These are phyloP conservation scores for Anhinga rufa DNA, from an alignment of 2,113 vertebrate species.

Conservation along the genomic window DNA sequence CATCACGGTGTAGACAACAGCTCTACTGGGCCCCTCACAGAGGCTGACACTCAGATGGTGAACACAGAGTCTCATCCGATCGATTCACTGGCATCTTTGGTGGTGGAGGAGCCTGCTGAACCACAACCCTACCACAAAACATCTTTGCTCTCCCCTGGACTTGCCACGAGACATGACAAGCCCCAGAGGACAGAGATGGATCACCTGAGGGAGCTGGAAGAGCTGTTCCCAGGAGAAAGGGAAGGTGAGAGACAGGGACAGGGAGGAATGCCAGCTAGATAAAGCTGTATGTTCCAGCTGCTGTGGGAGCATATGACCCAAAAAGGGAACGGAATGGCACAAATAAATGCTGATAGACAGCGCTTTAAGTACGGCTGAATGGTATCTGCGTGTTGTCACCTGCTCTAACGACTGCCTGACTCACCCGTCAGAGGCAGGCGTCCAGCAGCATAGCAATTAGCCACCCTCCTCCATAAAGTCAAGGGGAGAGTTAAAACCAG, in stretches of 20 bases:
- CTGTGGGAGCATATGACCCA: not conserved
- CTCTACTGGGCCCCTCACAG: not conserved
- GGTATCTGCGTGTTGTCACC: not conserved
- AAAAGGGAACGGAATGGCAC: not conserved
- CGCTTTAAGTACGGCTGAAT: not conserved
- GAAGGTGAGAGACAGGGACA: not conserved
- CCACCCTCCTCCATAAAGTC: not conserved
- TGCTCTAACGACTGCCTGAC: not conserved
- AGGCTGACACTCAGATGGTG: not conserved
- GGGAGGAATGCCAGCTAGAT: not conserved
- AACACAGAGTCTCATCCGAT: not conserved
- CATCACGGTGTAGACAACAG: not conserved
- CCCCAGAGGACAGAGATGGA: not conserved
- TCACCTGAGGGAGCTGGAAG: not conserved
- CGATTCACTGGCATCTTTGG: not conserved
- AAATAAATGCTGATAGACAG: not conserved
- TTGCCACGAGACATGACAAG: rapidly evolving
- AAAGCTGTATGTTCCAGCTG: not conserved
- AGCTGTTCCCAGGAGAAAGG: not conserved
- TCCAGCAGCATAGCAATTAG: slow-evolving; percentile 23
- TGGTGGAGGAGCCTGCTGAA: not conserved
- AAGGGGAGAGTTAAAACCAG: not conserved
- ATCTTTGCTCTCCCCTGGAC: not conserved
- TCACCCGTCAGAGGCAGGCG: not conserved
- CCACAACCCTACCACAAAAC: not conserved